Evolutionary conservation across 1,140 invertebrate species (phyloP).

Genomic region (Chrysoperla carnea): DNA sequence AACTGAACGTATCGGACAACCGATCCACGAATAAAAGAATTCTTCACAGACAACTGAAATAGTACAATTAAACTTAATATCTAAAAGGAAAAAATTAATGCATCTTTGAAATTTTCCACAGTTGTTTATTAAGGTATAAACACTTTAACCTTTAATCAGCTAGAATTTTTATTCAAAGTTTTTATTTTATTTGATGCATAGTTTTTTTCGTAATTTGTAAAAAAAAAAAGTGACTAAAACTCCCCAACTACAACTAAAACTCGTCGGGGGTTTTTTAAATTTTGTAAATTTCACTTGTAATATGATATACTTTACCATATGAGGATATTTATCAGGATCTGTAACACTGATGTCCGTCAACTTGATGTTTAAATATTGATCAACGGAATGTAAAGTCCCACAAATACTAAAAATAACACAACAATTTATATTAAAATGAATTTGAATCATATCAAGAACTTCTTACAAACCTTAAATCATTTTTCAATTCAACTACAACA

Average conservation of each 20-base stretch:
- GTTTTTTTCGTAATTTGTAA: too few species aligned
- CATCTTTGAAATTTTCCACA: too few species aligned
- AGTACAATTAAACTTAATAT: too few species aligned
- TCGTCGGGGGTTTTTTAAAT: too few species aligned
- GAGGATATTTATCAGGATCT: slow-evolving; percentile 95
- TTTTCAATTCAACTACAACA: slow-evolving; percentile 97
- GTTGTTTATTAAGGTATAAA: too few species aligned
- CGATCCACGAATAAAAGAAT: slow-evolving; percentile 97
- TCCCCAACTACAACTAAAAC: too few species aligned
- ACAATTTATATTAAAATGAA: slow-evolving; percentile 6
- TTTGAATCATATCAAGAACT: slow-evolving; percentile 2
- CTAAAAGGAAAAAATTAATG: too few species aligned
- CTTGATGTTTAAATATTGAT: slow-evolving; percentile 99
- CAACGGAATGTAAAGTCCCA: slow-evolving; percentile 95
- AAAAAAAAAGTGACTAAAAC: too few species aligned
- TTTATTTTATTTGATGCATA: too few species aligned
- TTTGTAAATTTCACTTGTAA: background rate
- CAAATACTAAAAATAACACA: slow-evolving; percentile 70
- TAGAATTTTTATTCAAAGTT: too few species aligned
- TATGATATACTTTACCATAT: slow-evolving; percentile 55
- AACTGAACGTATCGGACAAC: slow-evolving; percentile 97
- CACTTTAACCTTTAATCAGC: too few species aligned
- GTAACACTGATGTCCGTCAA: slow-evolving; percentile 94
- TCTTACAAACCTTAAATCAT: slow-evolving; percentile 76
- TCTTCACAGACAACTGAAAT: slow-evolving; percentile 86